These are phyloP conservation scores for Rhinophrynus dorsalis DNA, from an alignment of 2,797 vertebrate genomes.

Conservation along the genomic window DNA sequence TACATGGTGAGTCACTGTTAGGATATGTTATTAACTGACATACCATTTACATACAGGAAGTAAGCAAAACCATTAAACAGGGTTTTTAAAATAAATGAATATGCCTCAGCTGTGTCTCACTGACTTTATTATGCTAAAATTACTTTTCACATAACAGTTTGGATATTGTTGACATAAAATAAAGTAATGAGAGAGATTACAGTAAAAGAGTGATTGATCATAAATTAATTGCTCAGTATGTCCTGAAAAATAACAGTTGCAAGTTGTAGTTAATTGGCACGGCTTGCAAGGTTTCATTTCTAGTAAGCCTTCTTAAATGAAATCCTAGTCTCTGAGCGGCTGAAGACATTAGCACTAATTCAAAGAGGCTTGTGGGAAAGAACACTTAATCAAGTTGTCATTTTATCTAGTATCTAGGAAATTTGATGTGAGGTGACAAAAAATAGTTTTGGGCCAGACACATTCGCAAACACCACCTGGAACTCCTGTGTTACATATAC, in stretches of 20 bases:
- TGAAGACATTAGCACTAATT: slow-evolving; percentile 44
- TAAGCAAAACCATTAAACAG: neutral
- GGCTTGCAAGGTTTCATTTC: slow-evolving; percentile 30
- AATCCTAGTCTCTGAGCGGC: slow-evolving; percentile 29
- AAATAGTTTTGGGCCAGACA: neutral
- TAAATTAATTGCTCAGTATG: slow-evolving; percentile 29
- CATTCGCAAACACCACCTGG: slow-evolving; percentile 25
- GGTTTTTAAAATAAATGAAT: neutral
- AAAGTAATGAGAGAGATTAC: slow-evolving; percentile 13
- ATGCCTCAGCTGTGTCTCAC: slow-evolving; percentile 1
- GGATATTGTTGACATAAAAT: slow-evolving; percentile 19
- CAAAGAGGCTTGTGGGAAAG: slow-evolving; percentile 34
- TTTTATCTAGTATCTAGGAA: slow-evolving; percentile 32
- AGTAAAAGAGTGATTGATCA: slow-evolving; percentile 34
- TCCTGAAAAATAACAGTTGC: slow-evolving; percentile 24
- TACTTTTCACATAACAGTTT: neutral
- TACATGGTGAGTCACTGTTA: too few relatives aligned
- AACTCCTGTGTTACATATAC: slow-evolving; percentile 16
- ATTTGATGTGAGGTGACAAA: slow-evolving; percentile 23
- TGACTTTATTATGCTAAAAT: neutral
- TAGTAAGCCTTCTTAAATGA: slow-evolving; percentile 23
- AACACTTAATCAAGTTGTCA: slow-evolving; percentile 38
- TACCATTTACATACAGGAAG: neutral
- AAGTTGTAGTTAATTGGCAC: slow-evolving; percentile 23
- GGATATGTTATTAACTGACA: too few relatives aligned